A percentile compares a stretch with the other conserved stretches of the same genome.
These are phyloP conservation scores for Enteromius unitaeniatus DNA, from an alignment of 2,797 vertebrate genomes.

Conservation along the genomic window DNA sequence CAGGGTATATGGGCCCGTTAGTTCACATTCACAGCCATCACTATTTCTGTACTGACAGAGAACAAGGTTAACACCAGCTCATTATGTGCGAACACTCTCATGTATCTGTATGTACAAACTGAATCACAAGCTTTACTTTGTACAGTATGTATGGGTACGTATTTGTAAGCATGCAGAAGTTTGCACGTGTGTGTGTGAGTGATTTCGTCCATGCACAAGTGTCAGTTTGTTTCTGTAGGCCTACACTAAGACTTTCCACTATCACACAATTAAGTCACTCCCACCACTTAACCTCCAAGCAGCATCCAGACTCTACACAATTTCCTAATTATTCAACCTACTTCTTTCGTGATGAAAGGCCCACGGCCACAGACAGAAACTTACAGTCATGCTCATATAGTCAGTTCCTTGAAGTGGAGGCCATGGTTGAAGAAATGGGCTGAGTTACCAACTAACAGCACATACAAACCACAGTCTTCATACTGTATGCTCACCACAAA, in stretches of 20 bases:
- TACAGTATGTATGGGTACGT: not conserved
- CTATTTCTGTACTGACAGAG: slow-evolving; percentile 30
- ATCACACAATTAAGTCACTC: slow-evolving; percentile 29
- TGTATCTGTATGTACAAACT: not conserved
- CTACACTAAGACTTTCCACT: slow-evolving; percentile 30
- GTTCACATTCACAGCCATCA: slow-evolving; percentile 37
- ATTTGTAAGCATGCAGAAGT: not conserved
- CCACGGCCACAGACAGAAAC: slow-evolving; percentile 4
- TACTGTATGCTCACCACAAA: slow-evolving; percentile 43
- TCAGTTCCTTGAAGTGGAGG: slow-evolving; percentile 8
- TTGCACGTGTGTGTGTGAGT: slow-evolving; percentile 20
- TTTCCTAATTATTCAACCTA: slow-evolving; percentile 54
- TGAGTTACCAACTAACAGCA: slow-evolving; percentile 20
- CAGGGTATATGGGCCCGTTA: slow-evolving; percentile 1
- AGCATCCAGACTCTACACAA: slow-evolving; percentile 41
- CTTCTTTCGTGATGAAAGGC: slow-evolving; percentile 45
- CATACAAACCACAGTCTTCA: slow-evolving; percentile 45
- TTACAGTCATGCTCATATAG: not conserved
- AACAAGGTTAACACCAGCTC: slow-evolving; percentile 8
- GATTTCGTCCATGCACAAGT: slow-evolving; percentile 35
- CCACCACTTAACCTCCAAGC: slow-evolving; percentile 18
- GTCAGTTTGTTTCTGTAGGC: slow-evolving; percentile 19
- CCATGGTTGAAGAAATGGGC: slow-evolving; percentile 10
- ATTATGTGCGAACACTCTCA: slow-evolving; percentile 10
- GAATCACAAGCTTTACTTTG: not conserved